A percentile compares a stretch with the other conserved stretches of the same genome.
Evolutionary conservation across 64 coral and sea anemone genomes (phyloP).

Genomic region (Orbicella faveolata): DNA sequence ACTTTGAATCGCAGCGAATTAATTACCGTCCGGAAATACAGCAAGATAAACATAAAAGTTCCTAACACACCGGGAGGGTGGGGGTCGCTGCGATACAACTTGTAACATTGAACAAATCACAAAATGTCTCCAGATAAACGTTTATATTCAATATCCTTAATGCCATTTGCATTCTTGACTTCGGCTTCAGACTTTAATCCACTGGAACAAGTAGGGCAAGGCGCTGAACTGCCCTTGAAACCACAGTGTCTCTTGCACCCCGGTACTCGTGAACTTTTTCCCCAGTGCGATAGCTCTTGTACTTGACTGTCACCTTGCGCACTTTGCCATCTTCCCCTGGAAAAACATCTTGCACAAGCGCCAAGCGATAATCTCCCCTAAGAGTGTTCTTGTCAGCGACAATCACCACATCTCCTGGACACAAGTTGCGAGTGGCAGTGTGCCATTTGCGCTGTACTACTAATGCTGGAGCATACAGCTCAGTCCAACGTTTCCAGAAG

Average conservation of each 20-base stretch:
- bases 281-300: slow-evolving; percentile 70
- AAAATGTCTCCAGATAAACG: neutral
- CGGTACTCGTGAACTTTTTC: slow-evolving; percentile 52
- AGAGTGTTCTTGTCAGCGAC: slow-evolving; percentile 76
- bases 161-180: slow-evolving; percentile 33
- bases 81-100: slow-evolving; percentile 24
- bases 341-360: slow-evolving; percentile 68
- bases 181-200: slow-evolving; percentile 33
- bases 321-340: slow-evolving; percentile 70
- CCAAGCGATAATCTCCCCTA: slow-evolving; percentile 61
- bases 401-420: slow-evolving; percentile 70
- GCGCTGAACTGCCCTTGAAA: slow-evolving; percentile 61
- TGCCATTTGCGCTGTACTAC: slow-evolving; percentile 65
- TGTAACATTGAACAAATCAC: slow-evolving; percentile 1
- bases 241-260: slow-evolving; percentile 60
- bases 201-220: slow-evolving; percentile 63
- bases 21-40: neutral
- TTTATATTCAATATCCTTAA: neutral
- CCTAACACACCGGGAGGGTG: slow-evolving; percentile 18
- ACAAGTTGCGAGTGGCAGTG: slow-evolving; percentile 37
- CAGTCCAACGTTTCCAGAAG: slow-evolving; percentile 72
- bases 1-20: slow-evolving; percentile 17
- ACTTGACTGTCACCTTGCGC: slow-evolving; percentile 49
- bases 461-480: slow-evolving; percentile 67
- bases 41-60: neutral